These are phyloP conservation scores for Hypothenemus hampei DNA, from an alignment of 1,140 invertebrate species.

Conservation along the genomic window DNA sequence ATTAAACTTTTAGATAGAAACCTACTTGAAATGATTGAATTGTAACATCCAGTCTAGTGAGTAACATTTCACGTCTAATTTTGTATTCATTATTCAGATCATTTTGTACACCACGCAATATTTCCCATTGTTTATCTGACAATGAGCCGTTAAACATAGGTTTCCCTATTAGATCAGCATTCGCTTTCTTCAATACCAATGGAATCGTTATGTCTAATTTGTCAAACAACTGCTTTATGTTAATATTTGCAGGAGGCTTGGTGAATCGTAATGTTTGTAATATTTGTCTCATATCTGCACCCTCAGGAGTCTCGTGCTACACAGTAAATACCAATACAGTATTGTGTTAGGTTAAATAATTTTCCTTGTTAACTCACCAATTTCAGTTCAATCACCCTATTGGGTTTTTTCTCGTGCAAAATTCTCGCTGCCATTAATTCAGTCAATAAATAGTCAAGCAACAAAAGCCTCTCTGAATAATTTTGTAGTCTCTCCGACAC, in stretches of 20 bases:
- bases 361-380: slow-evolving; percentile 40
- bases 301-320: slow-evolving; percentile 75
- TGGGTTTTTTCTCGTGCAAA: slow-evolving; percentile 58
- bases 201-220: slow-evolving; percentile 72
- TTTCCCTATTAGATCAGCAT: slow-evolving; percentile 57
- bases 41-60: slow-evolving; percentile 89
- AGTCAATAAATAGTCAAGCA: slow-evolving; percentile 74
- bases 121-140: slow-evolving; percentile 76
- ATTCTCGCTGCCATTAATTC: slow-evolving; percentile 81
- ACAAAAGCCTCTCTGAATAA: slow-evolving; percentile 57
- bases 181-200: slow-evolving; percentile 60
- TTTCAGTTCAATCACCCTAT: slow-evolving; percentile 50
- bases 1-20: too few relatives aligned
- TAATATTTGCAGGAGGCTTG: slow-evolving; percentile 80
- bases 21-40: slow-evolving; percentile 79
- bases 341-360: neutral
- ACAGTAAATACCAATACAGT: slow-evolving; percentile 3
- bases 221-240: slow-evolving; percentile 67
- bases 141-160: slow-evolving; percentile 71
- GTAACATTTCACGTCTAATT: slow-evolving; percentile 77
- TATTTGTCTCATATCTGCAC: slow-evolving; percentile 70
- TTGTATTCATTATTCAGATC: slow-evolving; percentile 78
- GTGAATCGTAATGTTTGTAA: slow-evolving; percentile 72
- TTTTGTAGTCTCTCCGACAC: slow-evolving; percentile 64
- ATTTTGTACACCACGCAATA: slow-evolving; percentile 61